Percentiles rank a stretch among this genome's conserved stretches.
phyloP scores from a whole-genome alignment of 2,888 invertebrate species.

The Cordilura impudica region DNA sequence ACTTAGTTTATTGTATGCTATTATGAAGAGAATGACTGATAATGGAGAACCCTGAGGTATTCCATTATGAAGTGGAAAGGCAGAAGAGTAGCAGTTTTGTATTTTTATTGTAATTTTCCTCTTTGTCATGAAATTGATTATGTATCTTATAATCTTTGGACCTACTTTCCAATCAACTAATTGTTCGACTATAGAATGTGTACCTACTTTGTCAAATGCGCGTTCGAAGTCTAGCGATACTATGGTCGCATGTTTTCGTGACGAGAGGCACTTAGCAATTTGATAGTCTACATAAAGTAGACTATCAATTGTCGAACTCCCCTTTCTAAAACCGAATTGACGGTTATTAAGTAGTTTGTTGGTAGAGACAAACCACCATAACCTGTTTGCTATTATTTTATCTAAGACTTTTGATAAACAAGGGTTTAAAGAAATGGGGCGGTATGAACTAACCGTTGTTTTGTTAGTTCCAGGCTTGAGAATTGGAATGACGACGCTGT shows the following conservation, averaged over 20 bases:
- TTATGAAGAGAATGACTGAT: constrained; percentile 33
- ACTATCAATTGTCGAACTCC: background rate
- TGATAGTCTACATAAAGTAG: constrained; percentile 7
- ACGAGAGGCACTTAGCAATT: constrained; percentile 1
- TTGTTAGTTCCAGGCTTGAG: constrained; percentile 36
- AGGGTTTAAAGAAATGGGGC: constrained; percentile 50
- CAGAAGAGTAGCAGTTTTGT: background rate
- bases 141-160: constrained; percentile 17
- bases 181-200: constrained; percentile 37
- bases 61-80: constrained; percentile 21
- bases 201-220: constrained; percentile 51
- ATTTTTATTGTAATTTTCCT: constrained; percentile 20
- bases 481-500: constrained; percentile 18
- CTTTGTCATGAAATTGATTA: constrained; percentile 15
- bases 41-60: constrained; percentile 44
- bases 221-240: constrained; percentile 51
- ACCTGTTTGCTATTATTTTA: constrained; percentile 33
- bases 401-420: constrained; percentile 2
- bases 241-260: background rate
- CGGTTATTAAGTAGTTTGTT: constrained; percentile 37
- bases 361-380: constrained; percentile 41
- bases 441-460: constrained; percentile 26
- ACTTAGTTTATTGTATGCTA: constrained; percentile 39
- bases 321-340: constrained; percentile 32
- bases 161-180: constrained; percentile 6